Base-by-base conservation (phyloP, 1,140 invertebrate genomes). In the Melipona quadrifasciata region DNA sequence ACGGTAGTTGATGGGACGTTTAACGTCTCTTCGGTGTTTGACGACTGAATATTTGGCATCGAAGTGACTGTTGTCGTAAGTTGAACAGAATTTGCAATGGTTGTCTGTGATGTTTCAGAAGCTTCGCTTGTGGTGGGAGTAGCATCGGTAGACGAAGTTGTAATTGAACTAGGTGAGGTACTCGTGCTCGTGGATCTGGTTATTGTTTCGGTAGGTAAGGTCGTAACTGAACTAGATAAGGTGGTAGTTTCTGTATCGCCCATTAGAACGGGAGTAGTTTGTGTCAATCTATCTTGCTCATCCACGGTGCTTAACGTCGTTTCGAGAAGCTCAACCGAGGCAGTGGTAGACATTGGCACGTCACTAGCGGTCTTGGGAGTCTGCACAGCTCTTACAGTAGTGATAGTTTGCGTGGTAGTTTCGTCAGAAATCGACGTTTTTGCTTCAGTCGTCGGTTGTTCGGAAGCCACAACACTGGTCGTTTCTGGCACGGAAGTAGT, bases 261-360 rank as follows among this genome's bases (percentile, higher is more conserved):
- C 47, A n/a, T 85, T 24, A 51, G 53, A 17, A 73, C 61, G 10
- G 51, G 17, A 27, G 58, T 80, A 11, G 47, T 75, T 47, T 76
- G 65, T 17, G 81, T 84, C 31, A 88, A 61, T n/a, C 53, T 81
- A 19, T 84, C 57, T 61, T 71, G 61, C 19, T 57, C 55, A 16
- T 77, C 85, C 1, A 21, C 24, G 1, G 70, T 58, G 16, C 19
- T 82, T 39, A 74, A 58, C 21, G 79, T 85, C 58, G 17, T 84
- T 53, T n/a, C 79, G 0, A 76, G 0, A 1, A 61, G 6, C 64
- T 86, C 87, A 1, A 53, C 34, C 17, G 55, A 17, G 4, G 55
- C 27, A 27, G 88, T 77, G 12, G 64, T 86, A 21, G 65, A 64
- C 0, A 64, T 51, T 24, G 34, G 4, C 27, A 51, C 24, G 17